Percentiles rank a stretch among this genome's conserved stretches.
Evolutionary conservation across 92 coral and sea anemone species (phyloP).

Genomic region (Siderastrea siderea): DNA sequence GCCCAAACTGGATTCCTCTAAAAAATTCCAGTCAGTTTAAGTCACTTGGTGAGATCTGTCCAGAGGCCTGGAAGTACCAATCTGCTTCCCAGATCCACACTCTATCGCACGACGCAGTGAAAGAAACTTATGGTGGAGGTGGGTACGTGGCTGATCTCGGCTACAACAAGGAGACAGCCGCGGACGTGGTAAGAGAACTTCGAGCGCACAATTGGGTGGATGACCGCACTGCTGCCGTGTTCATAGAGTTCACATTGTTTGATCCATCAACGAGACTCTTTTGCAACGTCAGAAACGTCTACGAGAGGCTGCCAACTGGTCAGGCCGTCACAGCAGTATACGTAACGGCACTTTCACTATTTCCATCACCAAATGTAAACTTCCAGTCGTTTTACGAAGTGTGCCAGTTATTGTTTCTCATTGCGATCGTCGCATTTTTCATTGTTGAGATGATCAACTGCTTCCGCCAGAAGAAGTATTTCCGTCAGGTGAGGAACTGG

Average conservation of each 20-base stretch:
- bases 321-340: background rate
- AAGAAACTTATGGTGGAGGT: conserved; percentile 14
- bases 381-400: too few species aligned
- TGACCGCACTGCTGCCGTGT: conserved; percentile 62
- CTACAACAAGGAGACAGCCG: conserved; percentile 73
- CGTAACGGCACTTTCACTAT: conserved; percentile 19
- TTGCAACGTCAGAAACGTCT: conserved; percentile 67
- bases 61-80: conserved; percentile 80
- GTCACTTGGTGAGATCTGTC: background rate
- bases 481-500: conserved; percentile 82
- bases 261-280: conserved; percentile 77
- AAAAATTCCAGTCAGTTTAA: too few species aligned
- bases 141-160: conserved; percentile 87
- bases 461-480: conserved; percentile 69
- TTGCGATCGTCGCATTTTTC: too few species aligned
- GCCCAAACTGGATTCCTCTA: too few species aligned
- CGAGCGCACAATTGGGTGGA: conserved; percentile 69
- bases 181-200: conserved; percentile 44
- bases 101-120: conserved; percentile 50
- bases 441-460: background rate
- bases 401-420: too few species aligned
- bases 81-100: conserved; percentile 46
- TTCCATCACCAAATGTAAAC: background rate
- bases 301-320: conserved; percentile 24
- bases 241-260: conserved; percentile 78